Conservation (phyloP, 2,113 vertebrate genomes). For the Megatriorchis doriae region DNA sequence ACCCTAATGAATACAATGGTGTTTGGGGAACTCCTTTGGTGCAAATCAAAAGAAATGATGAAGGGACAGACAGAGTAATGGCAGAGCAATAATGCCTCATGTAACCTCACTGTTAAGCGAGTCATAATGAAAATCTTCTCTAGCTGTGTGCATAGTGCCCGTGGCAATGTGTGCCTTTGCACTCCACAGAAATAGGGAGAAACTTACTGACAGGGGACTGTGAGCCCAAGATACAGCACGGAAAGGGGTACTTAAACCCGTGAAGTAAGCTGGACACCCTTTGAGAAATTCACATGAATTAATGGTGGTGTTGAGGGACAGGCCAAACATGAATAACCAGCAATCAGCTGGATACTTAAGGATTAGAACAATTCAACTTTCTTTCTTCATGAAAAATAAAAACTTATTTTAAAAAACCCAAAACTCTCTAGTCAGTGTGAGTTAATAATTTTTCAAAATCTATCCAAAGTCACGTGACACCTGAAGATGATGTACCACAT, state of each 20-base stretch:
- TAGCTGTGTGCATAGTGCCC: neutral
- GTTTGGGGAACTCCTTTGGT: neutral
- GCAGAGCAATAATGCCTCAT: neutral
- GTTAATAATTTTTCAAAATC: neutral
- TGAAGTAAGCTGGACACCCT: neutral
- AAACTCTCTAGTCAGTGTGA: neutral
- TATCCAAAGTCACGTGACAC: neutral
- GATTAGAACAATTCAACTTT: neutral
- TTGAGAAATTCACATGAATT: neutral
- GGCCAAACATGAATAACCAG: neutral
- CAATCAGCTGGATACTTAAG: neutral
- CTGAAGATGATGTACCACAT: neutral
- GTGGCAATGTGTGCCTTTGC: neutral
- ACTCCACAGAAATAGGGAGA: neutral
- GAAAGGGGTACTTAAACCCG: neutral
- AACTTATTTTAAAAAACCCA: neutral
- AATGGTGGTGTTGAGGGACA: neutral
- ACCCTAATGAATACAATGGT: neutral
- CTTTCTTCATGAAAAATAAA: neutral
- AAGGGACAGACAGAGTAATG: neutral
- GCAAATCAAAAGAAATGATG: neutral
- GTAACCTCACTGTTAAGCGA: neutral
- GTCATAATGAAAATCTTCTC: conserved; percentile 4
- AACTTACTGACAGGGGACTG: neutral
- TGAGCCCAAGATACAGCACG: neutral